Evolutionary conservation across 2,113 vertebrate genomes (phyloP).

Genomic region (Perognathus longimembris): DNA sequence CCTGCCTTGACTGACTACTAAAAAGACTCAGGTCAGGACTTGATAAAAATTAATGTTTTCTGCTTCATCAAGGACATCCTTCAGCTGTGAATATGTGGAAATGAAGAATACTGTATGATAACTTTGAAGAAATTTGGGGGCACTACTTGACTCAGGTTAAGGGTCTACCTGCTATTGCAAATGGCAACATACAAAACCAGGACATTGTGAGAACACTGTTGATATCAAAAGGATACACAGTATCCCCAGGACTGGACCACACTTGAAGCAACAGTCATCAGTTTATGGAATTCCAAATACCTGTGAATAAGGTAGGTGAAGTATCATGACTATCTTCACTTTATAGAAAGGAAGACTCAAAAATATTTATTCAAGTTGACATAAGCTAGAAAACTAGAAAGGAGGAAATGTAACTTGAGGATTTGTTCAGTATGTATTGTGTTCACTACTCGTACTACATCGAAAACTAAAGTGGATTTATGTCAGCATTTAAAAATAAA

Average conservation of each 20-base stretch:
- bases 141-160: too few relatives aligned
- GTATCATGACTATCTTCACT: neutral
- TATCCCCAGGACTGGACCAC: neutral
- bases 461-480: conserved; percentile 38
- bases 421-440: neutral
- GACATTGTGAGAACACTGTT: neutral
- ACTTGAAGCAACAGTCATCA: neutral
- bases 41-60: neutral
- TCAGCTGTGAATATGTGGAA: neutral
- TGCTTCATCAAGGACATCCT: neutral
- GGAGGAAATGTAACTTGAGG: neutral
- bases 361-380: neutral
- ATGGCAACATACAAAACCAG: neutral
- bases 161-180: neutral
- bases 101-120: neutral
- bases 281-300: neutral
- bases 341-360: neutral
- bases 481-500: conserved; percentile 33
- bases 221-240: neutral
- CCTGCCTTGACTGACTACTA: neutral
- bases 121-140: neutral
- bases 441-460: neutral
- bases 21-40: neutral
- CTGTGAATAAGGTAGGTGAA: neutral
- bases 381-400: neutral